These are phyloP conservation scores for Hylaeus volcanicus DNA, from an alignment of 1,140 invertebrate genomes.

Conservation along the genomic window DNA sequence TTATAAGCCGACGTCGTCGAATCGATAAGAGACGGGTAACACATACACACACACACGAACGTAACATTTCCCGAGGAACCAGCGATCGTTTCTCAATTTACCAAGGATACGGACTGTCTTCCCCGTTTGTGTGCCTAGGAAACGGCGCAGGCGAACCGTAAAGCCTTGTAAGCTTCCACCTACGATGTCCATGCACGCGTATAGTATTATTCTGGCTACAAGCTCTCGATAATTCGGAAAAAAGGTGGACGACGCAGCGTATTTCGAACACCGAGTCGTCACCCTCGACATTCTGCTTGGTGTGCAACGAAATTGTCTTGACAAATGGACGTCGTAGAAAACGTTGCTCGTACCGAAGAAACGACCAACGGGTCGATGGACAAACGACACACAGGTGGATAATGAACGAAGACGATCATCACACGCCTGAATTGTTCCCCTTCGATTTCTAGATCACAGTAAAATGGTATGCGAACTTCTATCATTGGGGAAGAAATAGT, in stretches of 20 bases:
- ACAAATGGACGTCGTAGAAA: background rate
- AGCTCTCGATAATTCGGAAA: constrained; percentile 40
- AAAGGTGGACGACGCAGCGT: constrained; percentile 15
- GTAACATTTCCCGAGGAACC: constrained; percentile 14
- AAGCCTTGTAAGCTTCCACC: constrained; percentile 41
- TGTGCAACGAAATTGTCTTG: constrained; percentile 8
- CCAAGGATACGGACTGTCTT: constrained; percentile 28
- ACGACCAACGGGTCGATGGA: no score
- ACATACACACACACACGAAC: background rate
- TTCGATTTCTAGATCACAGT: no score
- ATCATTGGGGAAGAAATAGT: no score
- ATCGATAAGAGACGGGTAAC: constrained; percentile 18
- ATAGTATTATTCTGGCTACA: constrained; percentile 8
- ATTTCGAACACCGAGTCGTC: background rate
- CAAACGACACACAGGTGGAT: no score
- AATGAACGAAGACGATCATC: no score
- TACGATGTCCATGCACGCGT: background rate
- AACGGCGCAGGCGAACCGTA: constrained; percentile 28
- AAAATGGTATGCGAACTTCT: no score
- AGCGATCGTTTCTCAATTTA: constrained; percentile 49
- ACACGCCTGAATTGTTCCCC: no score
- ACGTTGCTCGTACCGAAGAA: no score
- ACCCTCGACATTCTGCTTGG: no score
- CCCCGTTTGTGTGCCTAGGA: constrained; percentile 17
- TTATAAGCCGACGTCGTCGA: constrained; percentile 6